phyloP scores from a whole-genome alignment of 1,140 invertebrate species.

The Drosophila melanica region DNA sequence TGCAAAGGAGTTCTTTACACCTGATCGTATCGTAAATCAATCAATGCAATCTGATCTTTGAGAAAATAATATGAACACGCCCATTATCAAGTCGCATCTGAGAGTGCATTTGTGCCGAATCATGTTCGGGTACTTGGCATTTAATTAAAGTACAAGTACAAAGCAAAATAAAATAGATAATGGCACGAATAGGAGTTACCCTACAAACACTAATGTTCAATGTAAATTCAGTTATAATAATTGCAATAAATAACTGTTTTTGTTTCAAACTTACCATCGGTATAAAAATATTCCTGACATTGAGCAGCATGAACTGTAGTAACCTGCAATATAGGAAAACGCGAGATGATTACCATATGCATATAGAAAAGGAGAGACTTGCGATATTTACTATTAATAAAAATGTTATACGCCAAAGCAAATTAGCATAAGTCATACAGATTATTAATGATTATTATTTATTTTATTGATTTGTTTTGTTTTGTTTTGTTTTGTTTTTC shows the following conservation, averaged over 20 bases:
- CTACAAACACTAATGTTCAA: not conserved
- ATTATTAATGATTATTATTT: slow-evolving; percentile 73
- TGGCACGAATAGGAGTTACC: slow-evolving; percentile 1
- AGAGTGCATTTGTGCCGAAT: not conserved
- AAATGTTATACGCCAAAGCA: slow-evolving; percentile 34
- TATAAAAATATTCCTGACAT: slow-evolving; percentile 81
- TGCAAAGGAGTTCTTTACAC: slow-evolving; percentile 22
- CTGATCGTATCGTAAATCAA: slow-evolving; percentile 43
- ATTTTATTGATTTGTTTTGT: slow-evolving; percentile 75
- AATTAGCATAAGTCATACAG: slow-evolving; percentile 74
- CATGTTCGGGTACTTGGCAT: slow-evolving; percentile 15
- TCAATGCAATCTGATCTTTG: slow-evolving; percentile 39
- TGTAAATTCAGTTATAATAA: not conserved
- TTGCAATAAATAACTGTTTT: no score
- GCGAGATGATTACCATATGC: slow-evolving; percentile 38
- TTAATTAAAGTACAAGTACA: slow-evolving; percentile 20
- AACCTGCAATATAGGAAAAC: slow-evolving; percentile 68
- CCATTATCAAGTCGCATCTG: slow-evolving; percentile 15
- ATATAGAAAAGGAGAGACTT: slow-evolving; percentile 36
- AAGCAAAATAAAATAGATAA: not conserved
- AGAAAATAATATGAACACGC: slow-evolving; percentile 42
- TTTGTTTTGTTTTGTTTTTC: slow-evolving; percentile 30
- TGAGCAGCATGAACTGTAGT: slow-evolving; percentile 82
- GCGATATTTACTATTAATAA: slow-evolving; percentile 70
- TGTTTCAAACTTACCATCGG: slow-evolving; percentile 82